Evolutionary conservation across 2,888 invertebrate species (phyloP).

Genomic region (Odontomyia ornata): DNA sequence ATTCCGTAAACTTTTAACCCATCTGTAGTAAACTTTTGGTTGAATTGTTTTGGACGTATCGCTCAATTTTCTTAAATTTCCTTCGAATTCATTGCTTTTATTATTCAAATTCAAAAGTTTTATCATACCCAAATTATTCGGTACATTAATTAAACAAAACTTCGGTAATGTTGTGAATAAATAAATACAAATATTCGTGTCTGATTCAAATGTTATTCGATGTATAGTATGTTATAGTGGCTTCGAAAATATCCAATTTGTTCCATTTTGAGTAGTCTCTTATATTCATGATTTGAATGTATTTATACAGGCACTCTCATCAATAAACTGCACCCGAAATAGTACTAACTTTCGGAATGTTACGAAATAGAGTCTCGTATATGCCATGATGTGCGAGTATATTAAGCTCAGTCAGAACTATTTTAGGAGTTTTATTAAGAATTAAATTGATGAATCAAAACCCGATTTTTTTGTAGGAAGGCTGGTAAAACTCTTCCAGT

Average conservation of each 20-base stretch:
- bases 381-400: slow-evolving; percentile 61
- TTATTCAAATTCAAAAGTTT: slow-evolving; percentile 49
- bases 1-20: slow-evolving; percentile 59
- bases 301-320: slow-evolving; percentile 59
- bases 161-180: slow-evolving; percentile 56
- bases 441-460: slow-evolving; percentile 56
- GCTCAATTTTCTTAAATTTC: background rate
- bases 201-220: slow-evolving; percentile 56
- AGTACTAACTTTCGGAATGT: slow-evolving; percentile 55
- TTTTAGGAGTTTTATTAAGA: slow-evolving; percentile 54
- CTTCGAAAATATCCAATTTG: slow-evolving; percentile 59
- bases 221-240: no score
- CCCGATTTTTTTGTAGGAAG: slow-evolving; percentile 57
- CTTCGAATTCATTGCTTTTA: slow-evolving; percentile 40
- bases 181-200: slow-evolving; percentile 53
- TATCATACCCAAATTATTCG: slow-evolving; percentile 55
- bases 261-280: slow-evolving; percentile 55
- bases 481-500: slow-evolving; percentile 57
- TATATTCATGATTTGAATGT: slow-evolving; percentile 53
- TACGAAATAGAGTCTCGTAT: slow-evolving; percentile 57
- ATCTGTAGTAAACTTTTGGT: slow-evolving; percentile 55
- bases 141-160: slow-evolving; percentile 55
- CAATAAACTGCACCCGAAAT: slow-evolving; percentile 52
- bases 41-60: background rate
- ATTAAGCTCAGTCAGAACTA: no score